phyloP scores from a whole-genome alignment of 64 coral and sea anemone genomes.

The Stylophora pistillata region DNA sequence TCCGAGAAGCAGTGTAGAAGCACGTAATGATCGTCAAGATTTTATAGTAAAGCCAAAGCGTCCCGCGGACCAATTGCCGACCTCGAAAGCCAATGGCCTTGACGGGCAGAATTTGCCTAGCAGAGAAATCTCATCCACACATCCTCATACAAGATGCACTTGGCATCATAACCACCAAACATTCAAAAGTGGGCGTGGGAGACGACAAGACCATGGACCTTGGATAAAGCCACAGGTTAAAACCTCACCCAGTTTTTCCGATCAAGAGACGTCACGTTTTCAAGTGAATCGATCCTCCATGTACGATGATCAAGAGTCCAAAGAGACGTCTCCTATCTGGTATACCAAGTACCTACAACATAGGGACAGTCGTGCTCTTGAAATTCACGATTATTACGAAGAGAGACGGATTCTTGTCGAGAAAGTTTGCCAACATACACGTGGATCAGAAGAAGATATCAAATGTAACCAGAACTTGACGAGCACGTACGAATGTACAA shows the following conservation, averaged over 20 bases:
- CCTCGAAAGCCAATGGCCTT: background rate
- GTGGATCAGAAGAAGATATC: background rate
- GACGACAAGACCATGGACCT: background rate
- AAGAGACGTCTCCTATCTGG: background rate
- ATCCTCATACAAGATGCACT: background rate
- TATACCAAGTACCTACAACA: background rate
- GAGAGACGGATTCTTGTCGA: constrained; percentile 12
- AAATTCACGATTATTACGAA: constrained; percentile 20
- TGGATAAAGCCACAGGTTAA: background rate
- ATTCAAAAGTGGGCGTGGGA: background rate
- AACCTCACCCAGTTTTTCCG: background rate
- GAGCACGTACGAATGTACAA: too few species aligned
- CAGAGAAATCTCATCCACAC: background rate
- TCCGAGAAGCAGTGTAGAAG: background rate
- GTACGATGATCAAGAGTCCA: background rate
- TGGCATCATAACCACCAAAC: background rate
- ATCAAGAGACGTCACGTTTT: background rate
- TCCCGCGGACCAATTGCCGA: background rate
- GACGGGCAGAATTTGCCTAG: background rate
- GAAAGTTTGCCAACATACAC: background rate
- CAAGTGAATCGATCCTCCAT: background rate
- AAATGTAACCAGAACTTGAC: background rate
- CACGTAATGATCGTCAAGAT: background rate
- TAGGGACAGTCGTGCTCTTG: background rate
- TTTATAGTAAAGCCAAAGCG: background rate